These are phyloP conservation scores for Catharus ustulatus DNA, from an alignment of 2,797 vertebrate genomes.

Conservation along the genomic window DNA sequence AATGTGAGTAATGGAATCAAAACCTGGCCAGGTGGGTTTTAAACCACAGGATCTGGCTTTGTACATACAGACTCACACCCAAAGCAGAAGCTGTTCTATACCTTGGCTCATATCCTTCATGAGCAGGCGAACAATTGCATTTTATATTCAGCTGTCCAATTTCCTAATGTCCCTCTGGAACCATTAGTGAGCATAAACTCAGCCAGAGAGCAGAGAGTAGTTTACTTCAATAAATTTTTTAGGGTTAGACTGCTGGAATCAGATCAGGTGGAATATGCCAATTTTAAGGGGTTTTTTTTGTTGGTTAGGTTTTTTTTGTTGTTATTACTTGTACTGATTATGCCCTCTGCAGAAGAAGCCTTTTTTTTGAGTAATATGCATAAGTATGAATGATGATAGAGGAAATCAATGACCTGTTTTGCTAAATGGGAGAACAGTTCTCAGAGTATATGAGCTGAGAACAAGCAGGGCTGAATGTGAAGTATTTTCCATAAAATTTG, in stretches of 20 bases:
- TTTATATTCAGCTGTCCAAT: background rate
- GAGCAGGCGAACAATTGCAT: background rate
- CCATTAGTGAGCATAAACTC: background rate
- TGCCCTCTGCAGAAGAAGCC: background rate
- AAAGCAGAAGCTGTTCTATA: background rate
- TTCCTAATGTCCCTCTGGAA: background rate
- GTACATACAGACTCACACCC: background rate
- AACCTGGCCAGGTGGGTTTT: background rate
- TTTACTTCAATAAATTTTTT: background rate
- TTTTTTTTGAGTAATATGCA: background rate
- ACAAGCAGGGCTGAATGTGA: background rate
- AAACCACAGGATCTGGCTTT: background rate
- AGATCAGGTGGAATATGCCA: background rate
- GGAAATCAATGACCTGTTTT: background rate
- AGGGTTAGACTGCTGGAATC: background rate
- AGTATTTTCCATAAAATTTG: background rate
- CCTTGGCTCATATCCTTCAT: background rate
- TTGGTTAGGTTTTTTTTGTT: background rate
- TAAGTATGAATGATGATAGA: background rate
- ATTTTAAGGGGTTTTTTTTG: background rate
- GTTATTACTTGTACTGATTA: background rate
- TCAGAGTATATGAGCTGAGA: background rate
- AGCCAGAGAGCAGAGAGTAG: background rate
- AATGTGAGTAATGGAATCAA: background rate
- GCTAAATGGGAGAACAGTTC: background rate